A percentile compares a stretch with the other conserved stretches of the same genome.
Conservation (phyloP, 1,140 invertebrate species). For the Formica exsecta region DNA sequence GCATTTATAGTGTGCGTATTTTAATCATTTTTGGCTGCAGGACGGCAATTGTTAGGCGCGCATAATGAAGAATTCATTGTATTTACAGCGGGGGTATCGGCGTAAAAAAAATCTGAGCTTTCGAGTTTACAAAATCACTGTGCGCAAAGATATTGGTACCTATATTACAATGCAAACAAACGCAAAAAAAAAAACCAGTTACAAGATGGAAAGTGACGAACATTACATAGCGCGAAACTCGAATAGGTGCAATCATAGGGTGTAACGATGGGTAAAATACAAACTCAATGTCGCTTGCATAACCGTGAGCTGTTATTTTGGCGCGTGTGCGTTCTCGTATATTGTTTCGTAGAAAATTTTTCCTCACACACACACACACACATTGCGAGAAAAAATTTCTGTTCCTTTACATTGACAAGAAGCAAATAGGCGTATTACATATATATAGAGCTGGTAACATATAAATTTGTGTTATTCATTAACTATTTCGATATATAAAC, state of each 20-base stretch:
- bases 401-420: neutral
- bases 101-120: slow-evolving; percentile 24
- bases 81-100: neutral
- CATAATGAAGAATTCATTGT: slow-evolving; percentile 7
- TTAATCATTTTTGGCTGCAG: slow-evolving; percentile 13
- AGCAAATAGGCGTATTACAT: neutral
- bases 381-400: neutral
- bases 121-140: slow-evolving; percentile 22
- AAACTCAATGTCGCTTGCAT: slow-evolving; percentile 16
- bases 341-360: neutral
- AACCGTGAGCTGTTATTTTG: neutral
- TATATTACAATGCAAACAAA: slow-evolving; percentile 24
- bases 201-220: slow-evolving; percentile 29
- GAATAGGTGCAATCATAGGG: slow-evolving; percentile 19
- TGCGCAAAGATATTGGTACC: slow-evolving; percentile 18
- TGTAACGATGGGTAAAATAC: slow-evolving; percentile 14
- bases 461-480: neutral
- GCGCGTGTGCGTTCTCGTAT: neutral
- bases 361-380: no score
- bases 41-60: slow-evolving; percentile 10
- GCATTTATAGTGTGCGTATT: neutral
- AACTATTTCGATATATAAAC: neutral
- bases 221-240: neutral
- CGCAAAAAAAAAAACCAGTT: neutral
- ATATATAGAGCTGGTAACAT: neutral